Base-by-base conservation (phyloP, 2,888 invertebrate species). In the Teinopalpus imperialis region DNA sequence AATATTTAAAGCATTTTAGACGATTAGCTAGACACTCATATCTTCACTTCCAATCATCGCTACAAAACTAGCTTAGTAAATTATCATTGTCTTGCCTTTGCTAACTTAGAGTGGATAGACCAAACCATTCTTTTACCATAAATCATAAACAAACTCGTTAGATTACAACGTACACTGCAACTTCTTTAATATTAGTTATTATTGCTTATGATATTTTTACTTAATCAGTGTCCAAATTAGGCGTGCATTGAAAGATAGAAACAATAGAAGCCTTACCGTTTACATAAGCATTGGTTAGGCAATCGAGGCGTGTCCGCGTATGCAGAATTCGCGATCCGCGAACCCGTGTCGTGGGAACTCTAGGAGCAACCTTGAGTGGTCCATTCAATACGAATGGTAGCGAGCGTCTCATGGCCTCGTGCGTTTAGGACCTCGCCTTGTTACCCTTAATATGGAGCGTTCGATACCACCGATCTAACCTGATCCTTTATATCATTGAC, bases 391-490 rank as follows among this genome's bases (percentile, higher is more conserved):
- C 27, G 23, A 48, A 14, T 27, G 35, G 14, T 45, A 43, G 43
- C 30, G 16, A 46, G 37, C 42, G 35, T 40, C 27, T 35, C 20
- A 6, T 34, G 57, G 44, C 56, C 57, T 56, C 56, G 52, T 35
- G 48, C 40, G 40, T 52, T 58, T 53, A 53, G 55, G 56, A 55
- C 53, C 54, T 57, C 61, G 58, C 77, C 79, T 78, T 69, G 72
- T 63, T 50, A 56, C 68, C 71, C 76, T 71, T 59, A 59, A 74
- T 76, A 74, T 59, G 74, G 75, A 56, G 46, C 54, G 55, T 53
- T 51, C 51, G 57, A 55, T 45, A 53, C 51, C 51, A 52, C 56
- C 58, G 68, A 55, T 56, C 20, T 54, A 56, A 46, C 7, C 23
- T 48, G 56, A 51, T 40, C 58, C 43, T 10, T 42, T 16, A 3